Percentiles rank a stretch among this genome's conserved stretches.
Evolutionary conservation across 2,888 invertebrate genomes (phyloP).

Genomic region (Drosophila seclusa): DNA sequence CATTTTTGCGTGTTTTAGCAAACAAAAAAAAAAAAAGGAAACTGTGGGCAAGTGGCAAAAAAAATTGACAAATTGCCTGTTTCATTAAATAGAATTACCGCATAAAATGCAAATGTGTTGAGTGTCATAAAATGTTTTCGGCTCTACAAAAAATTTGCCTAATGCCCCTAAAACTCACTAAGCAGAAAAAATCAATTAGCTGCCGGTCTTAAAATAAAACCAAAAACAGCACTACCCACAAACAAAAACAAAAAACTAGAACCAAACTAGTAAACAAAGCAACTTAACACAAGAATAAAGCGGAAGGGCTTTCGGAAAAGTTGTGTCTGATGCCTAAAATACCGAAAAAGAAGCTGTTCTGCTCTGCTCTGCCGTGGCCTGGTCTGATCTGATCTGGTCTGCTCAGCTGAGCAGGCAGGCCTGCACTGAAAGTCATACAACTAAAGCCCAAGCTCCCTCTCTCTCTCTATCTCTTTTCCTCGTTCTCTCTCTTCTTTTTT

Average conservation of each 20-base stretch:
- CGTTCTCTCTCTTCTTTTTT: background rate
- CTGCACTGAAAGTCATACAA: slow-evolving; percentile 33
- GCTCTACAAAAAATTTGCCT: slow-evolving; percentile 33
- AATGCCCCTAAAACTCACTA: slow-evolving; percentile 21
- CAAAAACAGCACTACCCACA: slow-evolving; percentile 13
- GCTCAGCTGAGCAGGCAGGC: slow-evolving; percentile 43
- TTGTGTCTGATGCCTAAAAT: slow-evolving; percentile 22
- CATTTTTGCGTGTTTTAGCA: slow-evolving; percentile 31
- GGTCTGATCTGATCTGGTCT: slow-evolving; percentile 25
- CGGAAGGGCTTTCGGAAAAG: slow-evolving; percentile 49
- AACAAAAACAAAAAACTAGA: slow-evolving; percentile 4
- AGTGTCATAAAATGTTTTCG: slow-evolving; percentile 28
- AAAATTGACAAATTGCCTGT: slow-evolving; percentile 54
- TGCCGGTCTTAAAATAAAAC: slow-evolving; percentile 46
- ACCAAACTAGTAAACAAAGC: slow-evolving; percentile 15
- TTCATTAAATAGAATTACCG: slow-evolving; percentile 49
- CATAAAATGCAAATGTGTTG: slow-evolving; percentile 26
- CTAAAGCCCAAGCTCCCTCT: slow-evolving; percentile 12
- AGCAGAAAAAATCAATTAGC: slow-evolving; percentile 49
- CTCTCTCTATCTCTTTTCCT: slow-evolving; percentile 2
- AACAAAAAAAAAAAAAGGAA: slow-evolving; percentile 25
- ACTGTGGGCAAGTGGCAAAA: slow-evolving; percentile 31
- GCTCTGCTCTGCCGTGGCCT: slow-evolving; percentile 9
- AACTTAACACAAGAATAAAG: slow-evolving; percentile 10
- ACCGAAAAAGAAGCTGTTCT: slow-evolving; percentile 11